These are phyloP conservation scores for Mythimna albipuncta DNA, from an alignment of 2,888 invertebrate genomes.

Conservation along the genomic window DNA sequence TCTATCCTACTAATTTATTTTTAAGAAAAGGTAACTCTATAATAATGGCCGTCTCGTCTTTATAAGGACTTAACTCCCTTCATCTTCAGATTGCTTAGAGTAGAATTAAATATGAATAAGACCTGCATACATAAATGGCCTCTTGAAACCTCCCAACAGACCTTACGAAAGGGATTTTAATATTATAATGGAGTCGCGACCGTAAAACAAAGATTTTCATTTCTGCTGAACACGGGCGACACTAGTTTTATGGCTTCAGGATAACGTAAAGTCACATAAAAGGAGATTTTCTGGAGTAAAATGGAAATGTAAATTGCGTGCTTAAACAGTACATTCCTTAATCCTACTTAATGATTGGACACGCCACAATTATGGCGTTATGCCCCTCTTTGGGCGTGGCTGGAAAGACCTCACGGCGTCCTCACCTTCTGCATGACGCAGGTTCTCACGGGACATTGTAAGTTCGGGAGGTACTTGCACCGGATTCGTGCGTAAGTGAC, in stretches of 20 bases:
- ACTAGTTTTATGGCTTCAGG: conserved; percentile 30
- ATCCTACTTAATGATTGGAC: too few relatives aligned
- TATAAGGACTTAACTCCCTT: background rate
- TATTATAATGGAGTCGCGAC: conserved; percentile 9
- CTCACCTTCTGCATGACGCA: too few relatives aligned
- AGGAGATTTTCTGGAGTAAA: background rate
- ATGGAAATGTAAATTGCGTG: background rate
- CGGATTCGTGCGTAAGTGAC: too few relatives aligned
- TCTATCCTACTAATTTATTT: too few relatives aligned
- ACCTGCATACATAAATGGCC: background rate
- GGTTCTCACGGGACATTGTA: too few relatives aligned
- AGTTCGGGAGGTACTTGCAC: too few relatives aligned
- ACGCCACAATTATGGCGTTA: too few relatives aligned
- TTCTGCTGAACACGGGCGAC: conserved; percentile 14
- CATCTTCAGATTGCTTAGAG: background rate
- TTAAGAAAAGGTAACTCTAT: too few relatives aligned
- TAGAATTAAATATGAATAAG: conserved; percentile 20
- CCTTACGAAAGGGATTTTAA: conserved; percentile 33
- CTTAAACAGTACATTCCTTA: too few relatives aligned
- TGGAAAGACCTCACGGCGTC: too few relatives aligned
- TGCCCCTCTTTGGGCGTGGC: too few relatives aligned
- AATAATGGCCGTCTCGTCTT: too few relatives aligned
- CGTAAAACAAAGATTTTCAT: conserved; percentile 35
- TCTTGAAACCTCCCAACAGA: background rate
- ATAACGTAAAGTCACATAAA: conserved; percentile 5